Base-by-base conservation (phyloP, 2,113 vertebrate species). In the Probosciger aterrimus region DNA sequence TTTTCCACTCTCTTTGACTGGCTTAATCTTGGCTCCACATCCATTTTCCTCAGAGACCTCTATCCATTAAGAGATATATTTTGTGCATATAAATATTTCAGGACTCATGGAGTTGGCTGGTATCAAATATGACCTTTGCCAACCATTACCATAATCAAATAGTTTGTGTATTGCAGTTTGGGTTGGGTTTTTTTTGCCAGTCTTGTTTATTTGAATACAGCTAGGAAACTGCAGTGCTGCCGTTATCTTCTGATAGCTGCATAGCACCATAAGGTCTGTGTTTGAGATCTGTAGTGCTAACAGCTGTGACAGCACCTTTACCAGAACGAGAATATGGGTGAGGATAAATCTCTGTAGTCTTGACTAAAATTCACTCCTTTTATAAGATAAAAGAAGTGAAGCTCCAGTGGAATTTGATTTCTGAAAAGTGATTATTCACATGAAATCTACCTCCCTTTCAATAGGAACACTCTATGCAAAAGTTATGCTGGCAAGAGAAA, bases 111-210 rank as follows among this genome's bases (percentile, higher is more conserved):
- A 77, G 41, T 19, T 77, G 74, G 17, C 52, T 90, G 35, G 3
- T 82, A 57, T 91, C 44, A 92, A 92, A 91, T 76, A 64, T 25
- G 86, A 94, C 73, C 80, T 92, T 95, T 94, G 80, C 19, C 65
- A 92, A 22, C 59, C 55, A 90, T 90, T 78, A 70, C 60, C 44
- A 46, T 88, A 84, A 90, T 74, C 77, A 92, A 86, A 84, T 81
- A 76, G 39, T 60, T 94, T 91, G 52, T 57, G 5, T 79, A 71
- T 79, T 3, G 2, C 14, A 46, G 57, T 35, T 59, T 59, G 33
- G 14, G 50, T 53, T 23, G 13, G 7, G 31, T 27, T 33, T 59
- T n/a, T 86, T 85, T 86, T 83, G 9, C 37, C 68, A n/a, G 24
- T 41, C 62, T 47, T 84, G 30, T 88, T 86, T 92, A 81, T 84